Evolutionary conservation across 2,888 invertebrate genomes (phyloP), one percentile per base, ranked within the genome.

Genomic region (Lutraria lutraria): DNA sequence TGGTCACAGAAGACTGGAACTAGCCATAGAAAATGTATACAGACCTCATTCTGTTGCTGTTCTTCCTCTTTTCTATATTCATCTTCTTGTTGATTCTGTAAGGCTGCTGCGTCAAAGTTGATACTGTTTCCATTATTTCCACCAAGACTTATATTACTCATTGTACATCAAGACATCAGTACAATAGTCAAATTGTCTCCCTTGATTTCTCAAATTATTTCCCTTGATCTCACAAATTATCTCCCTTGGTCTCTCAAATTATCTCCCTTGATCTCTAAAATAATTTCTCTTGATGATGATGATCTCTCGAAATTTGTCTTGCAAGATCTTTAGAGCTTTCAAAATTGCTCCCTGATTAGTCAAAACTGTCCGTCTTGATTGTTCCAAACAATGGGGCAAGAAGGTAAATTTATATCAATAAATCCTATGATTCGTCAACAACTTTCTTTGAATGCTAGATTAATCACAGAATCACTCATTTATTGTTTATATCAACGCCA

Each of bases 41-140:
- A 82, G 53, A 96, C 96, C 95, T 96, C 96, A 91, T 95, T 94
- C 82, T 96, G 94, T 80, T 96, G 94, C 29, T 95, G 95, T 85
- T 95, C 94, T 68, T 96, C 96, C 84, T 96, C 96, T 53, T 94
- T 92, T 25, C 95, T 93, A 83, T 94, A 94, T 85, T 96, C 96
- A 12, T 93, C 96, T 89, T 96, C 96, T 80, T 96, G 95, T 54
- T 94, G 93, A 68, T 94, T 94, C 90, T 95, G 96, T 43, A 96
- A 86, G 4, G 93, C 95, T 79, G 94, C 94, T 53, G 95, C 95
- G 91, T 96, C 96, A 92, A 96, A 96, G 91, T 96, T 94, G 29
- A 96, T 92, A 89, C 95, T 95, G 85, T 91, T 94, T 19, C 94
- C 95, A 53, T 83, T 86, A 83, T 90, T 90, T 34, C 88, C 90